Evolutionary conservation across 2,797 vertebrate species (phyloP), one percentile per base, ranked within the genome.

Genomic region (Tragopan temminckii): DNA sequence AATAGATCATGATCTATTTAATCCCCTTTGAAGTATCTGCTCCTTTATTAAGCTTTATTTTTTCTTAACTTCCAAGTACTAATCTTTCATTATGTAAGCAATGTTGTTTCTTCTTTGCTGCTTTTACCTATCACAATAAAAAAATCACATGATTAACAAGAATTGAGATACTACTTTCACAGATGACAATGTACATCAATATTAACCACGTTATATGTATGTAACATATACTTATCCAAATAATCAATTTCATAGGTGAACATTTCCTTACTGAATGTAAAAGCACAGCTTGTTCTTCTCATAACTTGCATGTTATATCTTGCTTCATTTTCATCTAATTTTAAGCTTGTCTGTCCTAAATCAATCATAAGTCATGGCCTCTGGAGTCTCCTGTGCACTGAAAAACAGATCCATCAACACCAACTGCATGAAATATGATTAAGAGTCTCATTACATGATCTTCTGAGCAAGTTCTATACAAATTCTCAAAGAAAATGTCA

Each of bases 321-420:
- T 59, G 13, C 27, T 85, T 90, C 88, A 25, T 57, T 93, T 75
- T 46, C 21, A 57, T 94, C 57, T n/a, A 13, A 20, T 1, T 43
- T 93, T 59, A 80, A 82, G 71, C 43, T 71, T 92, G 29, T 61
- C 75, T 89, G 77, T 84, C 55, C 70, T 69, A 66, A 76, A 92
- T 91, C 76, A 91, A 80, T 79, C 85, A 92, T 69, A 59, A 93
- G 25, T 25, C 50, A 57, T 35, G 74, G 88, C 83, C 95, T 93
- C 46, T 79, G 38, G n/a, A 88, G 77, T 48, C 35, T 88, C 38
- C 33, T 4, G 4, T 80, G 89, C 59, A 48, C 80, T 79, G 88
- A 86, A 95, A 95, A 96, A 88, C 55, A 81, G 20, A 96, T 90
- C 88, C 81, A 86, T 94, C 94, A 87, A 94, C 82, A 96, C 13